Base-by-base conservation (phyloP, 2,797 vertebrate species). In the Bryconaethiops microstoma region DNA sequence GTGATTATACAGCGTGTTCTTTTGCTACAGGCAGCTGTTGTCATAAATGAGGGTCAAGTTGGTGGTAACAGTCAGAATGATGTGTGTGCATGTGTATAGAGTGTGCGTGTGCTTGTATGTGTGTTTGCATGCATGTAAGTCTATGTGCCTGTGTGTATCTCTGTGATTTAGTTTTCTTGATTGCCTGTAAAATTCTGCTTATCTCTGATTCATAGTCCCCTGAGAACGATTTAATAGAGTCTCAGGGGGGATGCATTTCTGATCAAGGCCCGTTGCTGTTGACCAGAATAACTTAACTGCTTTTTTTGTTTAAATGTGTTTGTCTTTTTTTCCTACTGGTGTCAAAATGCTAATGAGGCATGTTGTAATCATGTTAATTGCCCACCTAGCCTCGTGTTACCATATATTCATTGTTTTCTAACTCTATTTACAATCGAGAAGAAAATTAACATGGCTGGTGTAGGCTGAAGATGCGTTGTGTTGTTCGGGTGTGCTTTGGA, bases 311-410 rank as follows among this genome's bases (percentile, higher is more conserved):
- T 78, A 70, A 82, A 45, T 60, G 76, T 74, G 64, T 84, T 73
- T 77, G 54, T 14, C 39, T 70, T 77, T 76, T 88, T 89, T 87
- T 91, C 87, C 83, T 85, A 87, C 86, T 88, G 63, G 86, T 74
- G 86, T 89, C 88, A 92, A 96, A 96, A 97, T 98, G 96, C 96
- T 99, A 99, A 99, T 98, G 95, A 98, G 97, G 95, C 95, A 93
- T 95, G 97, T 96, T 97, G 96, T 97, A 97, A 97, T 95, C 96
- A 95, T 94, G 94, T 96, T 99, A 98, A 99, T 99, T 99, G 97
- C 96, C 90, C 92, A 96, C 95, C 96, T 95, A 95, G 95, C 94
- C 95, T 93, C 96, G 96, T 96, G 98, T 98, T 98, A 96, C 95
- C 92, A 86, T 95, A 96, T 96, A 96, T 96, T 96, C 96, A 95